Base-by-base conservation (phyloP, 2,888 invertebrate genomes). In the Amitus sp. region DNA sequence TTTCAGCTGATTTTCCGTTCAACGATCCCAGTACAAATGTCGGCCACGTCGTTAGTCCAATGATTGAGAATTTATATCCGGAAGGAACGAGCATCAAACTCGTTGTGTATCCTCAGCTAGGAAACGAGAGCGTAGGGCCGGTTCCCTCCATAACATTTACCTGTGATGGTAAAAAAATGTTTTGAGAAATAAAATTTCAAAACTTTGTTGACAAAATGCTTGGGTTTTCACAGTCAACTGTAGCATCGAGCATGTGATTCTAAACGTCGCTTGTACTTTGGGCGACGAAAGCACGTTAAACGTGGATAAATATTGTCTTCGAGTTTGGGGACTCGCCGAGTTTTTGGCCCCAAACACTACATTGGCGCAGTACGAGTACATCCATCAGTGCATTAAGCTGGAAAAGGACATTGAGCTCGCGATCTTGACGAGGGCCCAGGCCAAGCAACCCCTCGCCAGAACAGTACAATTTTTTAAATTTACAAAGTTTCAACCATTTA, bases 351-450 rank as follows among this genome's bases (percentile, higher is more conserved):
- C 93, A 10, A 91, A 93, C 49, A 93, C 94, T 28, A 87, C 88
- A 9, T 86, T 98, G 27, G 90, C 92, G 62, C 95, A 96, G 79
- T 94, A 96, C 80, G 95, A 95, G 80, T 96, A 96, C 79, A 91
- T 97, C 52, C 95, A 97, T 73, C 91, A 92, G 73, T 96, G 97
- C 80, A 91, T 96, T 56, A 96, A 97, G 76, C 83, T 96, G 74
- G 96, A 97, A 79, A 90, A 91, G 76, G 96, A 96, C 82, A 92
- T 96, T 1, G 91, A 91, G 69, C 78, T 89, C 59, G 82, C 86
- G 51, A 77, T 84, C 47, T 74, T 82, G 54, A 83, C 83, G 47
- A 85, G 85, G 27, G 87, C 89, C 66, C 87, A 88, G 52, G 88
- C 91, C 63, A 87, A 89, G 66, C 83, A 87, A 74, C 88, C 89